These are phyloP conservation scores for Centropristis striata DNA, from an alignment of 2,113 vertebrate species.

Conservation along the genomic window DNA sequence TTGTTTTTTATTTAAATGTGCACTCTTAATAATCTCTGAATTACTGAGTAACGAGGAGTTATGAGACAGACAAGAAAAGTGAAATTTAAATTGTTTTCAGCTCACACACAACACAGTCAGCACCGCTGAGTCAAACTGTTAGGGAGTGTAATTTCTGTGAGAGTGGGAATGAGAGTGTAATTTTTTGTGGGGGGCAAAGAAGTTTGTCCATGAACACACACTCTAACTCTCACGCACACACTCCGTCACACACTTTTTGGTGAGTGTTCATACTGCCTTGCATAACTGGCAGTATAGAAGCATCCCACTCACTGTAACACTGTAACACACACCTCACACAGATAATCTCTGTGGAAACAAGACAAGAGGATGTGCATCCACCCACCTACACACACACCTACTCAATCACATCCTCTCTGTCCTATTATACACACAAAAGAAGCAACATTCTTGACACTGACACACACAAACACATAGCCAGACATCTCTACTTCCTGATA, in stretches of 20 bases:
- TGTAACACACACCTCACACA: constrained; percentile 38
- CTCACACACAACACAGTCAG: not conserved
- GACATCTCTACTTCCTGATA: constrained; percentile 17
- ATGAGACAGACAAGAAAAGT: not conserved
- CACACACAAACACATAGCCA: constrained; percentile 26
- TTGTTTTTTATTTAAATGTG: no score
- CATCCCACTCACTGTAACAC: constrained; percentile 40
- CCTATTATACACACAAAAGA: constrained; percentile 10
- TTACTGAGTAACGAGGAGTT: not conserved
- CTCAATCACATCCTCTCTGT: constrained; percentile 20
- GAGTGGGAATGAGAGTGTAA: not conserved
- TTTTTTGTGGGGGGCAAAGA: not conserved
- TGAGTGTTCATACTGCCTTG: constrained; percentile 24
- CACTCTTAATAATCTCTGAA: no score
- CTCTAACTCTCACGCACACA: not conserved
- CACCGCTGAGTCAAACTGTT: not conserved
- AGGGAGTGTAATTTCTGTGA: not conserved
- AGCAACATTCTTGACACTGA: not conserved
- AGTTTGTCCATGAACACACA: not conserved
- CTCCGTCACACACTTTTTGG: not conserved
- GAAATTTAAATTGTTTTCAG: not conserved
- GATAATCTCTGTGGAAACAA: constrained; percentile 34
- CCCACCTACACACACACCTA: constrained; percentile 32
- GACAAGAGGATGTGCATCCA: constrained; percentile 34
- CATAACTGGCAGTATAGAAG: constrained; percentile 2